A percentile compares a stretch with the other conserved stretches of the same genome.
These are phyloP conservation scores for Cyrtorhinus lividipennis DNA, from an alignment of 1,140 invertebrate species.

Conservation along the genomic window DNA sequence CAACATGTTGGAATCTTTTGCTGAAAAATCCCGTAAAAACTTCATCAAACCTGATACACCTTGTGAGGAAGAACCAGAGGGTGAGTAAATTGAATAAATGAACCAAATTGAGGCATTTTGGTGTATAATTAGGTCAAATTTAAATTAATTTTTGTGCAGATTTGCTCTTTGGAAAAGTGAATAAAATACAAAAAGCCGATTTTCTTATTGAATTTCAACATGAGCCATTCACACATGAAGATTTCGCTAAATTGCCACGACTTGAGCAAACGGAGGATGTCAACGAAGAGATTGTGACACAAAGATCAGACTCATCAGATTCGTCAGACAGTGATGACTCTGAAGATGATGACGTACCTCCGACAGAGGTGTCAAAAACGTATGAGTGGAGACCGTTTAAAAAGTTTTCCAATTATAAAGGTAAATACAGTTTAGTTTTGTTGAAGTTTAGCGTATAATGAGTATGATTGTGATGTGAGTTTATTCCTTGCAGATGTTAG, in stretches of 20 bases:
- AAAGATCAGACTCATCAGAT: too few species aligned
- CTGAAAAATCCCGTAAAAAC: neutral
- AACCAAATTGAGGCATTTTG: too few species aligned
- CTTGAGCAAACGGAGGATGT: too few species aligned
- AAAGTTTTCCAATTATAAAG: neutral
- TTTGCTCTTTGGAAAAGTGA: neutral
- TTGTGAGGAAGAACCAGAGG: neutral
- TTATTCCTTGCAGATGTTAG: neutral
- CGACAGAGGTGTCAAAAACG: too few species aligned
- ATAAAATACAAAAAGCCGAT: neutral
- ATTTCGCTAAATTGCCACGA: neutral
- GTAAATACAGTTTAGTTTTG: neutral
- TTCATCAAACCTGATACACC: neutral
- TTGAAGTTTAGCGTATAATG: neutral
- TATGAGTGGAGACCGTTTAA: neutral
- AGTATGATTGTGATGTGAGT: neutral
- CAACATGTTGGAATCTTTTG: neutral
- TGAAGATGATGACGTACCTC: neutral
- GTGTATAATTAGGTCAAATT: too few species aligned
- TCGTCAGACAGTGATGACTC: neutral
- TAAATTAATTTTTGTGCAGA: neutral
- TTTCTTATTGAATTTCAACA: neutral
- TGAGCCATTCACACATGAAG: neutral
- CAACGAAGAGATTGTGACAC: too few species aligned
- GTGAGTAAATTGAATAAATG: neutral